These are phyloP conservation scores for Clarias platycephalus DNA, from an alignment of 2,797 vertebrate genomes.

Conservation along the genomic window DNA sequence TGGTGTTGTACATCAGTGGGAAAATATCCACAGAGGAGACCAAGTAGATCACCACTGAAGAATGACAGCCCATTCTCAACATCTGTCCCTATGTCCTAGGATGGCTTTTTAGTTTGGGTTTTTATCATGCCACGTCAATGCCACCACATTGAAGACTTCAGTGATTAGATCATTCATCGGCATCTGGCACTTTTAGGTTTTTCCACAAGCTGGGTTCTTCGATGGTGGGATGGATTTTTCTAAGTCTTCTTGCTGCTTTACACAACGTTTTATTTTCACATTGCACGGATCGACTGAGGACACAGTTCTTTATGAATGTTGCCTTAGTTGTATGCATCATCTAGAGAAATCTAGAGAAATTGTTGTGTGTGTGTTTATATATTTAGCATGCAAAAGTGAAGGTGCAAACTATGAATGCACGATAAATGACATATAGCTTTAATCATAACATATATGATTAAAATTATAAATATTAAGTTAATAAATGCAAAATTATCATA, in stretches of 20 bases:
- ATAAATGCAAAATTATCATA: background rate
- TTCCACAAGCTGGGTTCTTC: background rate
- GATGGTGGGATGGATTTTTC: background rate
- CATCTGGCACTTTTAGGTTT: background rate
- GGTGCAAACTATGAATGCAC: background rate
- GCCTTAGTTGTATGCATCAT: background rate
- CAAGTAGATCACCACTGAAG: background rate
- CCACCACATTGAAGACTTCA: background rate
- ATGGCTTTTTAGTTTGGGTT: background rate
- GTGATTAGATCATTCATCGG: background rate
- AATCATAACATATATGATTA: no score
- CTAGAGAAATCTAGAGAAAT: background rate
- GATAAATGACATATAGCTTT: background rate
- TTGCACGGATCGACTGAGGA: background rate
- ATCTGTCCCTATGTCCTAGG: background rate
- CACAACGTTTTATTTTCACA: background rate
- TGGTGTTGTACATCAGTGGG: background rate
- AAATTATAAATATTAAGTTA: background rate
- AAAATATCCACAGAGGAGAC: background rate
- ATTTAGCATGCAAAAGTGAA: background rate
- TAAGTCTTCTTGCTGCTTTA: background rate
- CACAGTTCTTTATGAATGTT: background rate
- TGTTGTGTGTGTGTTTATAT: background rate
- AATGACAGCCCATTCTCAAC: background rate
- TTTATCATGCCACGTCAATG: background rate